Conservation (phyloP, 2,888 invertebrate species). For the Drosophila fungiperda region DNA sequence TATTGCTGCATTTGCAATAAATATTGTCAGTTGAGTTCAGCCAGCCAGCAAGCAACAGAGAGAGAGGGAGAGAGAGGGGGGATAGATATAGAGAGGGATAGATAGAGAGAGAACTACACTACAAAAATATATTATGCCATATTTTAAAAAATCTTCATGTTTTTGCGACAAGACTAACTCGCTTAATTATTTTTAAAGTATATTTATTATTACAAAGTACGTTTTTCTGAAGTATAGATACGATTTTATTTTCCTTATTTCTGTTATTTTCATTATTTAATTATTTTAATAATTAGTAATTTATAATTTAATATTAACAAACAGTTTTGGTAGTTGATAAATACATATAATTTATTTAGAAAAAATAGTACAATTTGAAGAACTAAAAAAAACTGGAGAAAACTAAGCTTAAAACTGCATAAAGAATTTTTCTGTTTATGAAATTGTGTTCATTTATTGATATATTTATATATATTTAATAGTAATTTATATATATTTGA, state of each 20-base stretch:
- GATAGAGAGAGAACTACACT: conserved; percentile 1
- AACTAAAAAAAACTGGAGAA: too few species aligned
- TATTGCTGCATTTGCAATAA: conserved; percentile 83
- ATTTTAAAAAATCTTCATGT: neutral
- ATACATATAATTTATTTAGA: neutral
- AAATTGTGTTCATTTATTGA: too few species aligned
- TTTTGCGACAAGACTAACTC: neutral
- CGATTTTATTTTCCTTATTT: fast-evolving
- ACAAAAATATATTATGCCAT: neutral
- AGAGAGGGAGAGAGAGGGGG: conserved; percentile 10
- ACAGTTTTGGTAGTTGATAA: neutral
- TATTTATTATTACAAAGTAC: fast-evolving
- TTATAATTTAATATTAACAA: neutral
- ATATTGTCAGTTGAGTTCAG: conserved; percentile 77
- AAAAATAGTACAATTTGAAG: too few species aligned
- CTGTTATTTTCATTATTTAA: neutral
- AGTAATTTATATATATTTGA: neutral
- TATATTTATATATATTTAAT: too few species aligned
- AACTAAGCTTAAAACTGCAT: too few species aligned
- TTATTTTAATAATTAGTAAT: neutral
- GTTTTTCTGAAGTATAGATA: neutral
- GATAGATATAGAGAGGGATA: conserved; percentile 24
- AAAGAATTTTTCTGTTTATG: neutral
- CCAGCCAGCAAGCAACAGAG: conserved; percentile 25
- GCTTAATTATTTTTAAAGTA: neutral